phyloP scores from a whole-genome alignment of 2,113 vertebrate genomes.

The Gnathonemus echidnorhynchus region DNA sequence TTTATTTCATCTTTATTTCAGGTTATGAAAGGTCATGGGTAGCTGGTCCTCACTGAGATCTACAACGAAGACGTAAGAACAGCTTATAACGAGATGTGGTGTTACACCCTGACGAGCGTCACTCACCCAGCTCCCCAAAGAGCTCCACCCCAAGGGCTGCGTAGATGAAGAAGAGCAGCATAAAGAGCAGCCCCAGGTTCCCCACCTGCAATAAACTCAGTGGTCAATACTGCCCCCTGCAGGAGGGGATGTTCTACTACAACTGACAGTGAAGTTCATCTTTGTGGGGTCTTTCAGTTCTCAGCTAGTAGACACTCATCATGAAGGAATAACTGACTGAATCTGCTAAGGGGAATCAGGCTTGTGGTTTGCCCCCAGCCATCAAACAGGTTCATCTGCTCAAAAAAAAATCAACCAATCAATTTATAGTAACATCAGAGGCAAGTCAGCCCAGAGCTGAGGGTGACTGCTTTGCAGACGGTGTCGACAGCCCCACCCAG shows the following conservation, averaged over 20 bases:
- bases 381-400: constrained; percentile 5
- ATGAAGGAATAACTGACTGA: not conserved
- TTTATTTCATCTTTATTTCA: not conserved
- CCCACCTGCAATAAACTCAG: constrained; percentile 75
- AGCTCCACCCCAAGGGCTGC: constrained; percentile 96
- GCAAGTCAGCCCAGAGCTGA: not conserved
- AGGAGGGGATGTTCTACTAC: not conserved
- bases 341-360: constrained; percentile 2
- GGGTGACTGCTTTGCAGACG: not conserved
- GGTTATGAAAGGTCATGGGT: not conserved
- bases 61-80: not conserved
- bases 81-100: not conserved
- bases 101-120: not conserved
- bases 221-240: not conserved
- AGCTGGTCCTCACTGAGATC: not conserved
- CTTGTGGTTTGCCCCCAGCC: constrained; percentile 8
- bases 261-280: not conserved
- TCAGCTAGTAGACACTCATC: not conserved
- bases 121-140: constrained; percentile 92
- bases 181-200: constrained; percentile 96
- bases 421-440: not conserved
- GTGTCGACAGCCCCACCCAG: not conserved
- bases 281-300: not conserved
- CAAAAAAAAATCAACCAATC: not conserved
- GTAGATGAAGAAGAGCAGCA: constrained; percentile 98